Conservation (phyloP, 2,797 vertebrate genomes). For the Notamacropus eugenii region DNA sequence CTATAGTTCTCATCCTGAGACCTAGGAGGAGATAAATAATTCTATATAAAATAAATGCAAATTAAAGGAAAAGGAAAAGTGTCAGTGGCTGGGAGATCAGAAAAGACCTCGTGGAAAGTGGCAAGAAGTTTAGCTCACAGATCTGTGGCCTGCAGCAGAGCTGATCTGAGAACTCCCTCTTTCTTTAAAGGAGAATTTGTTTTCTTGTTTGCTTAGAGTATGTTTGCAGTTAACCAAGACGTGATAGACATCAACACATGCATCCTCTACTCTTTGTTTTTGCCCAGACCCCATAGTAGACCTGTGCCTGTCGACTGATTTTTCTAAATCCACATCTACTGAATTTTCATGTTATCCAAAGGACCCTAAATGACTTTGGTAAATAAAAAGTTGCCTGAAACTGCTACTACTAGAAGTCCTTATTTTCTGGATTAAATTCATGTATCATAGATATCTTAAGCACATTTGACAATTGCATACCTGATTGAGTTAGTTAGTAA, state of each 20-base stretch:
- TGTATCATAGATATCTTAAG: neutral
- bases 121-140: neutral
- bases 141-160: neutral
- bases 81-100: neutral
- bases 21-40: neutral
- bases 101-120: neutral
- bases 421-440: neutral
- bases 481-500: neutral
- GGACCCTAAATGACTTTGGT: neutral
- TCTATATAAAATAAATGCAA: neutral
- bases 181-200: neutral
- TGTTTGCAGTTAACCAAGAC: neutral
- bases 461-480: neutral
- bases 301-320: neutral
- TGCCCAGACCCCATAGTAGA: neutral
- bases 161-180: neutral
- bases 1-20: neutral
- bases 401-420: neutral
- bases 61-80: neutral
- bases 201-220: neutral
- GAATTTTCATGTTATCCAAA: neutral
- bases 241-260: neutral
- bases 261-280: neutral
- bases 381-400: neutral
- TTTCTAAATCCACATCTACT: neutral